Conservation (phyloP, 2,113 vertebrate species). For the Arothron firmamentum region DNA sequence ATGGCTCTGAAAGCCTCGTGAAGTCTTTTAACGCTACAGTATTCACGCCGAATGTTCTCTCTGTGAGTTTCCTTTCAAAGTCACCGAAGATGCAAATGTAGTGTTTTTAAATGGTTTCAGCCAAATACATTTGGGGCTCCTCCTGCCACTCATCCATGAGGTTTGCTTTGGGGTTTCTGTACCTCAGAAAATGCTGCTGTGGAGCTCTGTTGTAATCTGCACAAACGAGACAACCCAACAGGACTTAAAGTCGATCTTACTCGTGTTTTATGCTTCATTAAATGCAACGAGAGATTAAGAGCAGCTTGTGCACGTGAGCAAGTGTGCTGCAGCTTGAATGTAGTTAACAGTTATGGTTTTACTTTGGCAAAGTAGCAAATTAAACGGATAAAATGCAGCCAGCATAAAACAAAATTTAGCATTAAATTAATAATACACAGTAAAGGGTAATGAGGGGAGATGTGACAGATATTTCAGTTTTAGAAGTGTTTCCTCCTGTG, state of each 20-base stretch:
- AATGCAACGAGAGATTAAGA: not conserved
- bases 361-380: too few relatives aligned
- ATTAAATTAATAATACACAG: too few relatives aligned
- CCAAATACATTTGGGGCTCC: not conserved
- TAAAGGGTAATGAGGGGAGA: not conserved
- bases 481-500: not conserved
- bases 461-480: not conserved
- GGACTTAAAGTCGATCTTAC: not conserved
- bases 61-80: not conserved
- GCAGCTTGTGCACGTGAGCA: not conserved
- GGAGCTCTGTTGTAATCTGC: not conserved
- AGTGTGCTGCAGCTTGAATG: not conserved
- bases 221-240: not conserved
- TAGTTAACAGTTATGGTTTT: not conserved
- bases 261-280: slow-evolving; percentile 5
- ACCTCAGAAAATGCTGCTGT: slow-evolving; percentile 3
- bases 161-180: not conserved
- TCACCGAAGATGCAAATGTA: not conserved
- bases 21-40: slow-evolving; percentile 20
- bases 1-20: slow-evolving; percentile 35
- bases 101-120: not conserved
- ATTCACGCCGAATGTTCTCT: slow-evolving; percentile 21
- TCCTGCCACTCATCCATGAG: not conserved
- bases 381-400: too few relatives aligned
- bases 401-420: too few relatives aligned